phyloP scores from a whole-genome alignment of 2,888 invertebrate species.

The Tigriopus californicus region DNA sequence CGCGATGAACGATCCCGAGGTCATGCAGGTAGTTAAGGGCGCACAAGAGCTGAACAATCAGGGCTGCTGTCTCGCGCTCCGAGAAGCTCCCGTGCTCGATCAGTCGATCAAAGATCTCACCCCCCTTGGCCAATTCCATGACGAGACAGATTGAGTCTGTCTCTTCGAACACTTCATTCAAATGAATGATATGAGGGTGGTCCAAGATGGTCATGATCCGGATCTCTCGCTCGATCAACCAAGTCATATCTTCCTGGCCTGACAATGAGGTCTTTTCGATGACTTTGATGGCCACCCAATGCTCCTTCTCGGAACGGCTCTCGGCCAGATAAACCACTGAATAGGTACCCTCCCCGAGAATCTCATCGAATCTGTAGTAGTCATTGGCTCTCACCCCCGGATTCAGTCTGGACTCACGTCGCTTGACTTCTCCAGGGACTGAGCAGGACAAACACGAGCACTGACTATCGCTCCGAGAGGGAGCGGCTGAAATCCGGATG shows the following conservation, averaged over 20 bases:
- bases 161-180: constrained; percentile 8
- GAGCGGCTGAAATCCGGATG: no score
- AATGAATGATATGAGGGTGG: constrained; percentile 3
- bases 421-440: neutral
- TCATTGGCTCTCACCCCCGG: neutral
- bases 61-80: neutral
- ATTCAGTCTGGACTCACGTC: neutral
- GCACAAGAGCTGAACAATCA: neutral
- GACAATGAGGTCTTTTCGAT: neutral
- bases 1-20: neutral
- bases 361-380: neutral
- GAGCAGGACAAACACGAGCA: neutral
- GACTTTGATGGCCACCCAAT: constrained; percentile 7
- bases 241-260: neutral
- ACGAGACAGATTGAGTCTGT: neutral
- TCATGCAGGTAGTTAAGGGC: neutral
- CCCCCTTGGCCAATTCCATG: constrained; percentile 11
- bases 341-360: constrained; percentile 1
- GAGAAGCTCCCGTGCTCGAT: neutral
- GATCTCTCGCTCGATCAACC: constrained; percentile 9
- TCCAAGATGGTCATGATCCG: constrained; percentile 10
- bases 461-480: no score
- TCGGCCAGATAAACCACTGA: constrained; percentile 10
- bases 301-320: neutral
- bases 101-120: constrained; percentile 12